phyloP scores from a whole-genome alignment of 2,888 invertebrate genomes.

The Trichopoda pennipes region DNA sequence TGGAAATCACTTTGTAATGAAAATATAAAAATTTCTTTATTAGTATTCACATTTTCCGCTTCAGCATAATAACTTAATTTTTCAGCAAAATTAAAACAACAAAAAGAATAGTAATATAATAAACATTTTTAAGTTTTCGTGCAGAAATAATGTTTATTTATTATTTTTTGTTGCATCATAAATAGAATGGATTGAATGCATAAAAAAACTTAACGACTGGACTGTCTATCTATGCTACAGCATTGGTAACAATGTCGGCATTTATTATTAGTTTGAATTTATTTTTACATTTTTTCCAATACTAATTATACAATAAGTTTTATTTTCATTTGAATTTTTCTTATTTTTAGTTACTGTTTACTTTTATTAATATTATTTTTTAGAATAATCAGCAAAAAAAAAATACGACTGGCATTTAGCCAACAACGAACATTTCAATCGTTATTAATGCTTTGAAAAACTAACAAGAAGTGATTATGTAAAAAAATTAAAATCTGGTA shows the following conservation, averaged over 20 bases:
- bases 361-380: neutral
- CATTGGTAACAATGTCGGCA: constrained; percentile 65
- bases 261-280: constrained; percentile 62
- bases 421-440: constrained; percentile 27
- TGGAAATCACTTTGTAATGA: no score
- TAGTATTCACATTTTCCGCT: no score
- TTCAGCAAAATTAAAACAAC: no score
- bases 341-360: constrained; percentile 26
- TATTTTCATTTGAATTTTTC: constrained; percentile 19
- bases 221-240: constrained; percentile 8
- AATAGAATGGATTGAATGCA: neutral
- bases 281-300: neutral
- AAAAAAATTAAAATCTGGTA: no score
- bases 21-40: no score
- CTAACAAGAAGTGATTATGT: constrained; percentile 7
- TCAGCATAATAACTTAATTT: no score
- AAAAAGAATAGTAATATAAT: no score
- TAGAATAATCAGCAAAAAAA: constrained; percentile 37
- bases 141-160: neutral
- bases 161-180: neutral
- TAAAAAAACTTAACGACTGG: constrained; percentile 10
- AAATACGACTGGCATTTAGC: constrained; percentile 41
- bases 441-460: constrained; percentile 56
- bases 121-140: neutral
- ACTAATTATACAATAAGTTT: constrained; percentile 15